A percentile compares a stretch with the other conserved stretches of the same genome.
Evolutionary conservation across 2,113 vertebrate species (phyloP).

Genomic region (Trogon surrucura): DNA sequence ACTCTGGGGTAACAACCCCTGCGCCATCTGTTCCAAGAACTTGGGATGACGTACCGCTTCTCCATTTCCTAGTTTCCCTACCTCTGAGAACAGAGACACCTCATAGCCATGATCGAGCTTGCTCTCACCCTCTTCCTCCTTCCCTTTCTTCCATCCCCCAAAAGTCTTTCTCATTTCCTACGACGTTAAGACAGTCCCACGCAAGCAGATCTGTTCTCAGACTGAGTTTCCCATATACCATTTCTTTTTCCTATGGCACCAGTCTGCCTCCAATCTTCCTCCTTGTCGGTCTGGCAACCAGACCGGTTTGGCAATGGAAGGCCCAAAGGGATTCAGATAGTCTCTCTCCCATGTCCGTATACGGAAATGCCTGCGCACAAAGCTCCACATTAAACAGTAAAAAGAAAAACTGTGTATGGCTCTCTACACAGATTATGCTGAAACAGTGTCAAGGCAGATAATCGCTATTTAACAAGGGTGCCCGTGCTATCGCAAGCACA

Average conservation of each 20-base stretch:
- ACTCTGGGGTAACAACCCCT: background rate
- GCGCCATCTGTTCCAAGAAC: background rate
- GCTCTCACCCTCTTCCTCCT: background rate
- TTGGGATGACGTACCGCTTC: background rate
- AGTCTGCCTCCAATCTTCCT: background rate
- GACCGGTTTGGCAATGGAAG: background rate
- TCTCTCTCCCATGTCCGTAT: background rate
- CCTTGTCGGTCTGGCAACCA: background rate
- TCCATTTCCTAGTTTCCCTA: background rate
- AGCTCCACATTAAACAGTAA: background rate
- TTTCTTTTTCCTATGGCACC: background rate
- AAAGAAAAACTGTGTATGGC: background rate
- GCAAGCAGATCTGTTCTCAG: background rate
- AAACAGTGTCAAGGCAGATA: background rate
- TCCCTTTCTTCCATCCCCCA: background rate
- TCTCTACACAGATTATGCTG: background rate
- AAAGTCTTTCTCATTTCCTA: background rate
- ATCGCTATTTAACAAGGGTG: background rate
- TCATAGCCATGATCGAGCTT: background rate
- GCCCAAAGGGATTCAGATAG: background rate
- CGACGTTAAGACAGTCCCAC: background rate
- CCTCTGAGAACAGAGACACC: background rate
- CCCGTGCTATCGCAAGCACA: accelerated
- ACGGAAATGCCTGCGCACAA: background rate
- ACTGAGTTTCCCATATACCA: background rate